phyloP scores from a whole-genome alignment of 2,797 vertebrate species.

The Chelon auratus region DNA sequence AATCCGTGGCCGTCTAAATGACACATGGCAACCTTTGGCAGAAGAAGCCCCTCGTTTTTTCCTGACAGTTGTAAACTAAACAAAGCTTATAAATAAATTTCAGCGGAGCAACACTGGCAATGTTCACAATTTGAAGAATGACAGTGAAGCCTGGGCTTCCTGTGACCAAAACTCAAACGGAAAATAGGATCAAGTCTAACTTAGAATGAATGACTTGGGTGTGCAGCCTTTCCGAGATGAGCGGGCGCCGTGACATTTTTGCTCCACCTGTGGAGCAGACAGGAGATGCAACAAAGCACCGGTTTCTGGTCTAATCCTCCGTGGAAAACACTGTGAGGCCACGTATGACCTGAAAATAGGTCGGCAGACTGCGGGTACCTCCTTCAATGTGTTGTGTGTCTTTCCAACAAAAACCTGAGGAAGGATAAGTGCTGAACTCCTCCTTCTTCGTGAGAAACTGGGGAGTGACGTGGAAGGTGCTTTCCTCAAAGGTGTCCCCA shows the following conservation, averaged over 20 bases:
- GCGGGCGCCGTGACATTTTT: constrained; percentile 42
- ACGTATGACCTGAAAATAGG: constrained; percentile 69
- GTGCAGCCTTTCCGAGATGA: constrained; percentile 60
- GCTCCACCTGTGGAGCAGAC: constrained; percentile 51
- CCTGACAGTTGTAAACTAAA: constrained; percentile 58
- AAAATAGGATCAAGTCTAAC: constrained; percentile 49
- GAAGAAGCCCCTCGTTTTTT: constrained; percentile 51
- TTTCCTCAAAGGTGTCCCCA: constrained; percentile 53
- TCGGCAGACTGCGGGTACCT: constrained; percentile 22
- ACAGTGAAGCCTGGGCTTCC: constrained; percentile 49
- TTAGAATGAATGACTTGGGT: constrained; percentile 43
- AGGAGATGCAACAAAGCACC: constrained; percentile 48
- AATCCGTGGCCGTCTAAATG: constrained; percentile 73
- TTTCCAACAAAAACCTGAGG: constrained; percentile 66
- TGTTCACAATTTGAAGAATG: constrained; percentile 35
- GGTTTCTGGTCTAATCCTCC: constrained; percentile 49
- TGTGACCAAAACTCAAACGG: constrained; percentile 55
- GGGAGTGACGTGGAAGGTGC: constrained; percentile 66
- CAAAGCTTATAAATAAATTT: constrained; percentile 64
- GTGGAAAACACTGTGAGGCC: constrained; percentile 44
- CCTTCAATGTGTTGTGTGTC: constrained; percentile 42
- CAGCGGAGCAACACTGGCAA: constrained; percentile 46
- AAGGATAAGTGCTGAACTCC: constrained; percentile 63
- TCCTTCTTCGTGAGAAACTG: constrained; percentile 60
- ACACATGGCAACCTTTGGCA: constrained; percentile 72